These are phyloP conservation scores for Micromussa lordhowensis DNA, from an alignment of 92 coral and sea anemone species.

Conservation along the genomic window DNA sequence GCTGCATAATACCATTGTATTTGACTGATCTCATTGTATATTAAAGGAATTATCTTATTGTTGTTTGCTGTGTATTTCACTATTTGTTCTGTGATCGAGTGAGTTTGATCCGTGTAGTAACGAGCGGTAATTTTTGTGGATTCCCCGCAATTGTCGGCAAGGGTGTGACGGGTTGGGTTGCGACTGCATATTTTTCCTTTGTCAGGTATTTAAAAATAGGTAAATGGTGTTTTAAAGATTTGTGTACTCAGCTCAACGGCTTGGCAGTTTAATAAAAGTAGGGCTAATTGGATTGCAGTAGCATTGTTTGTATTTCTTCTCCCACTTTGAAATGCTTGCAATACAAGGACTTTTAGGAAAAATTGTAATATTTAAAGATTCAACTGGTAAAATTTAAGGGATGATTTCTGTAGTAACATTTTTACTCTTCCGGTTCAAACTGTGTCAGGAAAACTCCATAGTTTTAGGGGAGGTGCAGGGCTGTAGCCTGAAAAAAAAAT, in stretches of 20 bases:
- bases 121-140: not conserved
- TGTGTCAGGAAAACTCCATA: not conserved
- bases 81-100: constrained; percentile 4
- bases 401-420: not conserved
- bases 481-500: too few species aligned
- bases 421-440: not conserved
- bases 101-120: not conserved
- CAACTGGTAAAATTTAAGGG: not conserved
- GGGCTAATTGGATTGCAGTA: not conserved
- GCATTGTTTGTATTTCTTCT: not conserved
- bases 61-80: not conserved
- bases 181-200: not conserved
- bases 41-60: constrained; percentile 17
- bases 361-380: not conserved
- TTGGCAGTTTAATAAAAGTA: not conserved
- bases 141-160: not conserved
- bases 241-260: not conserved
- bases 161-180: not conserved
- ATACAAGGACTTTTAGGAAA: not conserved
- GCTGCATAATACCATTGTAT: not conserved
- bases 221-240: not conserved
- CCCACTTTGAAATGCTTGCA: not conserved
- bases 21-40: not conserved
- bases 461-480: not conserved
- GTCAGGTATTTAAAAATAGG: not conserved